phyloP scores from a whole-genome alignment of 2,113 vertebrate genomes.

The Trematocara stigmaticum region DNA sequence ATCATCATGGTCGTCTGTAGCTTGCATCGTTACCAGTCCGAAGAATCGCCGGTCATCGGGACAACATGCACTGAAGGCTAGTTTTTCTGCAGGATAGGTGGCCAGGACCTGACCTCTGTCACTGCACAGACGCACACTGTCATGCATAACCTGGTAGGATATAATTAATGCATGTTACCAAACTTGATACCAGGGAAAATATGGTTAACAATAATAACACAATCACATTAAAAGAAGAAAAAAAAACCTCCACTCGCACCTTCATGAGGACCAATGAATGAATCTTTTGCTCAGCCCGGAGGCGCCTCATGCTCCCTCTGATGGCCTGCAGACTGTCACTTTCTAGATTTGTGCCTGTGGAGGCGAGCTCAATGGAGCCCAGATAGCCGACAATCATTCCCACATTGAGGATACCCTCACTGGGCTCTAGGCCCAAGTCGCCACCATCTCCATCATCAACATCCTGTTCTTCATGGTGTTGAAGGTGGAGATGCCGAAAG shows the following conservation, averaged over 20 bases:
- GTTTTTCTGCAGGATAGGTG: constrained; percentile 91
- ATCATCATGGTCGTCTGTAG: constrained; percentile 77
- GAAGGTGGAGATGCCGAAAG: constrained; percentile 57
- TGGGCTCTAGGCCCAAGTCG: constrained; percentile 74
- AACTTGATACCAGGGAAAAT: not conserved
- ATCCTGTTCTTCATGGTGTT: constrained; percentile 49
- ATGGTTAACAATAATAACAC: not conserved
- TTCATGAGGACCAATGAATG: constrained; percentile 92
- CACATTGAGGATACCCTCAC: constrained; percentile 85
- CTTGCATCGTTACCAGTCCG: constrained; percentile 95
- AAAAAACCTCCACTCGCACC: constrained; percentile 10
- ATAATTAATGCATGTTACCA: not conserved
- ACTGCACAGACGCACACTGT: constrained; percentile 86
- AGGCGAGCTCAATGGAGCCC: constrained; percentile 94
- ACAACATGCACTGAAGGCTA: constrained; percentile 95
- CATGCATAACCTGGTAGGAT: constrained; percentile 81
- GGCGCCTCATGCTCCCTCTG: constrained; percentile 93
- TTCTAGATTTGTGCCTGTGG: constrained; percentile 84
- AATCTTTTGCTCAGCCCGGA: constrained; percentile 92
- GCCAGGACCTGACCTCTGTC: constrained; percentile 83
- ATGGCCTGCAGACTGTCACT: constrained; percentile 93
- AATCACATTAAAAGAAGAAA: not conserved
- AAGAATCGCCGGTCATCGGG: constrained; percentile 93
- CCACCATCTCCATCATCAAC: constrained; percentile 68
- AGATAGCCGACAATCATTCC: constrained; percentile 97